These are phyloP conservation scores for Perodicticus potto DNA, from an alignment of 2,797 vertebrate species.

Conservation along the genomic window DNA sequence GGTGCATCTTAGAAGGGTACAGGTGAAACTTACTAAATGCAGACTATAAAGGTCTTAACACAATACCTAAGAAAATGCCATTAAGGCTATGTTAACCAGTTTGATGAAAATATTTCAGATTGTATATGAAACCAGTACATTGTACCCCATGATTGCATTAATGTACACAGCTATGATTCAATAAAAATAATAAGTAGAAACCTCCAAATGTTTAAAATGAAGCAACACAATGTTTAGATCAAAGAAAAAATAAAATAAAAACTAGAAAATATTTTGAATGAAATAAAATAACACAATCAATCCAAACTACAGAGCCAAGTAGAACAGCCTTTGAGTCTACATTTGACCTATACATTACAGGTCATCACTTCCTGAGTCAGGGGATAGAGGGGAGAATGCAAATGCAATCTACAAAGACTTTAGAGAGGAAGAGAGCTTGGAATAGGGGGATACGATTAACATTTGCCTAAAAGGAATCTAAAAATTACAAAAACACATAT, in stretches of 20 bases:
- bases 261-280: background rate
- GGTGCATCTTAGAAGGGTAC: too few relatives aligned
- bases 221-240: background rate
- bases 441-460: background rate
- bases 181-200: background rate
- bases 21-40: too few relatives aligned
- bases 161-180: too few relatives aligned
- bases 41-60: too few relatives aligned
- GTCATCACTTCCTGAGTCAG: background rate
- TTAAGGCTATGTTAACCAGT: too few relatives aligned
- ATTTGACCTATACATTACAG: background rate
- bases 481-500: background rate
- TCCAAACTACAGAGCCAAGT: background rate
- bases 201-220: background rate
- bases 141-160: too few relatives aligned
- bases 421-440: background rate
- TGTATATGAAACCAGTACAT: too few relatives aligned
- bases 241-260: slow-evolving; percentile 41
- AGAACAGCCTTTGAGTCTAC: background rate
- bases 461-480: background rate
- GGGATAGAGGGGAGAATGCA: background rate
- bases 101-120: too few relatives aligned
- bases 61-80: too few relatives aligned
- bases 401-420: background rate
- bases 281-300: background rate